Percentiles rank a stretch among this genome's conserved stretches.
Evolutionary conservation across 2,113 vertebrate genomes (phyloP).

Genomic region (Fukomys damarensis): DNA sequence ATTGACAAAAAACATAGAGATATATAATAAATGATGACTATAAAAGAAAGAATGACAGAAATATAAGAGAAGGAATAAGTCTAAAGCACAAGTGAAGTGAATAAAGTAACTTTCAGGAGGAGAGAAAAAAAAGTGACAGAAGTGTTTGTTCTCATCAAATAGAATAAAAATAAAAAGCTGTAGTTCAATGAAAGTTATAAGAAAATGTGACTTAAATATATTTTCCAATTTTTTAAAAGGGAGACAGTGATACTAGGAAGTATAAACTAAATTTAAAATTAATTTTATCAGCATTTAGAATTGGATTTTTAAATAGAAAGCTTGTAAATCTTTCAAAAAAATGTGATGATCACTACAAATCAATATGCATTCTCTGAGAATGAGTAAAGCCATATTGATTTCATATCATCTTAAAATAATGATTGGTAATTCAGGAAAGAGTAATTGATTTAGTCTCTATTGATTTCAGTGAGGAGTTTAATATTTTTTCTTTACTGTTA

Average conservation of each 20-base stretch:
- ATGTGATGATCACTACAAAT: background rate
- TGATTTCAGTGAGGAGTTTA: constrained; percentile 38
- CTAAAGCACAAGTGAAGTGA: constrained; percentile 9
- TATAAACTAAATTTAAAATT: background rate
- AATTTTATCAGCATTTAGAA: background rate
- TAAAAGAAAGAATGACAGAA: constrained; percentile 50
- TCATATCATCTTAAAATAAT: constrained; percentile 12
- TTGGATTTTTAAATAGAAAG: constrained; percentile 10
- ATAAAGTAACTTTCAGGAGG: background rate
- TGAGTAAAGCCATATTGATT: background rate
- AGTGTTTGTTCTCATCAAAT: background rate
- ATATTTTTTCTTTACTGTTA: constrained; percentile 28
- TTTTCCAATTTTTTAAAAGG: constrained; percentile 23
- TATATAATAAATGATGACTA: constrained; percentile 49
- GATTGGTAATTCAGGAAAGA: constrained; percentile 47
- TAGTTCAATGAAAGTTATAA: background rate
- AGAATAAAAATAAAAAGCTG: background rate
- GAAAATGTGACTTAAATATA: background rate
- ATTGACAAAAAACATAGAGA: constrained; percentile 54
- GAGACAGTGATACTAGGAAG: background rate
- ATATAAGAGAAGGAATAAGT: constrained; percentile 31
- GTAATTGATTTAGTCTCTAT: constrained; percentile 5
- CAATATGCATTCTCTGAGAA: background rate
- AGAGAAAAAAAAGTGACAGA: constrained; percentile 4
- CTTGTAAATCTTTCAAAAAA: constrained; percentile 3